Base-by-base conservation (phyloP, 2,888 invertebrate species). In the Chloroclysta siterata region DNA sequence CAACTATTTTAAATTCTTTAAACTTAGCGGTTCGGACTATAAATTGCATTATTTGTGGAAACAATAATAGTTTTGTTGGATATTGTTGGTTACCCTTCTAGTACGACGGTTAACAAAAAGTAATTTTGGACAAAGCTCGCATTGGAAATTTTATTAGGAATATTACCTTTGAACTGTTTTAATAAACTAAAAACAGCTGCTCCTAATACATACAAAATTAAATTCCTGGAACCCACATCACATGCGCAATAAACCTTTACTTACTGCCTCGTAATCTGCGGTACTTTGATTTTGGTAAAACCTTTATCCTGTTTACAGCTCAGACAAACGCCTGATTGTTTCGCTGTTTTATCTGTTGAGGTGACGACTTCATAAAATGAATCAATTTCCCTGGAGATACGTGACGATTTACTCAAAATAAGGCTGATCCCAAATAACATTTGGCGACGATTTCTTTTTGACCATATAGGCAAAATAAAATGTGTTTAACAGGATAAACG, bases 221-320 rank as follows among this genome's bases (percentile, higher is more conserved):
- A 79, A 77, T 79, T 74, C 70, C 67, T 62, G 51, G 69, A 74
- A 71, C 77, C 76, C 73, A 76, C 74, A 73, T 78, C 74, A 73
- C 74, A 72, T 72, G 63, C 68, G 72, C 72, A 80, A 79, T 83
- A 82, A 81, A 78, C 68, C 68, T 48, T 57, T 74, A 70, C 71
- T 68, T 76, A 74, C 70, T 70, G 70, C 73, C 70, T 65, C 71
- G 74, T 77, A 76, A 75, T 74, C 68, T 69, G 69, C 75, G 15
- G 15, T 54, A 72, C 69, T 74, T 78, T 78, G 73, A 74, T 71
- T 72, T 61, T 57, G 36, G 36, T 1, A 39, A 39, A 39, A 11
- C 36, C 36, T 39, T 39, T 39, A 39, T 39, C 36, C 36, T 39
- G 36, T 39, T 39, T 39, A 39, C 36, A 39, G 36, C 36, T 39